A percentile compares a stretch with the other conserved stretches of the same genome.
Evolutionary conservation across 1,140 invertebrate genomes (phyloP).

Genomic region (Sinonovacula constricta): DNA sequence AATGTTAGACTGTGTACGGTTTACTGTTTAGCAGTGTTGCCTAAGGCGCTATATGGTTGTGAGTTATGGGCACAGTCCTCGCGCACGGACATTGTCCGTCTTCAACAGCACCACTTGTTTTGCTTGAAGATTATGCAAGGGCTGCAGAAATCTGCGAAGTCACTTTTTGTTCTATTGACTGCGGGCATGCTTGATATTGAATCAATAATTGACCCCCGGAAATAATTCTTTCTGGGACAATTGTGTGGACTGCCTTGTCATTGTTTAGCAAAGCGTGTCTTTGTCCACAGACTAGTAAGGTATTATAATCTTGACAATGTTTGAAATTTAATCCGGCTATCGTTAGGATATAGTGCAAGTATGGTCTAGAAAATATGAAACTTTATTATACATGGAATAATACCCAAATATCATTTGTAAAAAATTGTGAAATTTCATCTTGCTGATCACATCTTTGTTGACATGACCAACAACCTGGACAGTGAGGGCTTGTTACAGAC

Average conservation of each 20-base stretch:
- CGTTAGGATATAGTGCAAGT: too few relatives aligned
- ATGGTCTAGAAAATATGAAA: too few relatives aligned
- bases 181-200: neutral
- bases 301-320: neutral
- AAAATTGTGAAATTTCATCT: too few relatives aligned
- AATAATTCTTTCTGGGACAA: conserved; percentile 23
- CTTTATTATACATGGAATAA: too few relatives aligned
- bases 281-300: neutral
- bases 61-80: too few relatives aligned
- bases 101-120: conserved; percentile 1
- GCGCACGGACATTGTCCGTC: neutral
- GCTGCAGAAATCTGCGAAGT: neutral
- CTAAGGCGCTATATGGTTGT: too few relatives aligned
- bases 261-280: conserved; percentile 2
- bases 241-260: neutral
- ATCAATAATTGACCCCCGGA: neutral
- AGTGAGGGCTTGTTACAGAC: too few relatives aligned
- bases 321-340: too few relatives aligned
- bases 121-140: conserved; percentile 15
- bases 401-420: too few relatives aligned
- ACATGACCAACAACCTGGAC: too few relatives aligned
- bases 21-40: too few relatives aligned
- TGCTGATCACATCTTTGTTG: too few relatives aligned
- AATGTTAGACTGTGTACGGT: conserved; percentile 7
- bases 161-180: conserved; percentile 12